Evolutionary conservation across 2,113 vertebrate species (phyloP).

Genomic region (Nothocercus nigrocapillus): DNA sequence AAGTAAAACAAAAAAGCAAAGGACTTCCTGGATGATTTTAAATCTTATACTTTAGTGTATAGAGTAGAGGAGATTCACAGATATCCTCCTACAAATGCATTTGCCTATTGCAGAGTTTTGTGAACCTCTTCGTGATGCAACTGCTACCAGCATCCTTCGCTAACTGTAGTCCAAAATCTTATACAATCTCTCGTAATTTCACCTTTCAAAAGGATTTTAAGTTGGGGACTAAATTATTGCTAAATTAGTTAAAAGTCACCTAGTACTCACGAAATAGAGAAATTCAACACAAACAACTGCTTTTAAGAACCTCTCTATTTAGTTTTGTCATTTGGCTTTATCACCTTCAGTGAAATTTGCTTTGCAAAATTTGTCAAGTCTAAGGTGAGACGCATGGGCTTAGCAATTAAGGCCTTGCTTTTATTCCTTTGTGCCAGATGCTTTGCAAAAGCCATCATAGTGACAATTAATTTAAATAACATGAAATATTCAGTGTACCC

Average conservation of each 20-base stretch:
- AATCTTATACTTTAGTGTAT: not conserved
- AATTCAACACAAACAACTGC: not conserved
- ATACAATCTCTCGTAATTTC: not conserved
- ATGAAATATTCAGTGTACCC: conserved; percentile 48
- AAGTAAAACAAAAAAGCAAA: not conserved
- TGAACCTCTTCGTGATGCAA: not conserved
- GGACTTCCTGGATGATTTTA: not conserved
- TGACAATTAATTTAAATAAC: conserved; percentile 18
- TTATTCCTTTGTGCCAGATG: not conserved
- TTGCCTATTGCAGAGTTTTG: not conserved
- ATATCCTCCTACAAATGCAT: not conserved
- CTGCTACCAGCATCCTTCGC: not conserved
- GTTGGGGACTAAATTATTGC: not conserved
- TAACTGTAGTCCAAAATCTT: not conserved
- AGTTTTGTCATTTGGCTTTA: not conserved
- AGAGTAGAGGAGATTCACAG: not conserved
- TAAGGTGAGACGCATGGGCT: conserved; percentile 4
- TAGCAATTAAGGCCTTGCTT: not conserved
- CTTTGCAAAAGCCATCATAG: not conserved
- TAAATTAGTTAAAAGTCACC: not conserved
- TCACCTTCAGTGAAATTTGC: not conserved
- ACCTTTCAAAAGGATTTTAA: not conserved
- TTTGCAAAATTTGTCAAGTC: not conserved
- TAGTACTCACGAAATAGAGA: not conserved
- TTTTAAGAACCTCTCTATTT: not conserved